Conservation (phyloP, 2,888 invertebrate genomes). For the Ophion ellenae region DNA sequence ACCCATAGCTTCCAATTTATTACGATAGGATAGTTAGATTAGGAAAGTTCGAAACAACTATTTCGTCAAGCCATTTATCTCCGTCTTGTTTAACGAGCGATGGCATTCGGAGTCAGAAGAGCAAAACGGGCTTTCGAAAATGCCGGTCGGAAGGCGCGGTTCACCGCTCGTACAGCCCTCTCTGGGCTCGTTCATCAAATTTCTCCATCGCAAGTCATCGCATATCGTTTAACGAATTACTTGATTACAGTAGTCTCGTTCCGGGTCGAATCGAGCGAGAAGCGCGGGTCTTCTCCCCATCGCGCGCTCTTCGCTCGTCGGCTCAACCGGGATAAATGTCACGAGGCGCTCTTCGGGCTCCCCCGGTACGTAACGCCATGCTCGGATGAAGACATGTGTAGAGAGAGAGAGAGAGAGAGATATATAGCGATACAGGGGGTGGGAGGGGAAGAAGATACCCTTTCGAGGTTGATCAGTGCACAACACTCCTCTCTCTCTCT, state of each 20-base stretch:
- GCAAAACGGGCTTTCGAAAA: constrained; percentile 29
- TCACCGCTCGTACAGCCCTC: constrained; percentile 33
- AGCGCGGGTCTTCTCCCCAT: constrained; percentile 57
- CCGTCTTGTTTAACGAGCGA: constrained; percentile 32
- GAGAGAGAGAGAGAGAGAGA: not conserved
- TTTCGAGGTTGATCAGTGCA: constrained; percentile 28
- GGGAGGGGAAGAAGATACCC: not conserved
- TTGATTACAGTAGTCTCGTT: constrained; percentile 49
- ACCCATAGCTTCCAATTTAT: not conserved
- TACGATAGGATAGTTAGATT: not conserved
- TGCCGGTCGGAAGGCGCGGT: constrained; percentile 25
- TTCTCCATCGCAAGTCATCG: constrained; percentile 55
- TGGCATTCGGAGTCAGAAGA: not conserved
- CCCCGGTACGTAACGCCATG: constrained; percentile 30
- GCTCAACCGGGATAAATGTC: constrained; percentile 70
- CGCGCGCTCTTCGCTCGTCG: constrained; percentile 51
- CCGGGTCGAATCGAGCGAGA: constrained; percentile 50
- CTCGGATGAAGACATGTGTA: not conserved
- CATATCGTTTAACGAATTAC: constrained; percentile 58
- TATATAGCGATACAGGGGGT: not conserved
- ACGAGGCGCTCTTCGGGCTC: constrained; percentile 46
- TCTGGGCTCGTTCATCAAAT: constrained; percentile 44
- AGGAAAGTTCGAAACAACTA: constrained; percentile 2
- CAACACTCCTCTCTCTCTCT: not conserved
- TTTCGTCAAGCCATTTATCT: constrained; percentile 49